Evolutionary conservation across 2,797 vertebrate genomes (phyloP).

Genomic region (Decapterus maruadsi): DNA sequence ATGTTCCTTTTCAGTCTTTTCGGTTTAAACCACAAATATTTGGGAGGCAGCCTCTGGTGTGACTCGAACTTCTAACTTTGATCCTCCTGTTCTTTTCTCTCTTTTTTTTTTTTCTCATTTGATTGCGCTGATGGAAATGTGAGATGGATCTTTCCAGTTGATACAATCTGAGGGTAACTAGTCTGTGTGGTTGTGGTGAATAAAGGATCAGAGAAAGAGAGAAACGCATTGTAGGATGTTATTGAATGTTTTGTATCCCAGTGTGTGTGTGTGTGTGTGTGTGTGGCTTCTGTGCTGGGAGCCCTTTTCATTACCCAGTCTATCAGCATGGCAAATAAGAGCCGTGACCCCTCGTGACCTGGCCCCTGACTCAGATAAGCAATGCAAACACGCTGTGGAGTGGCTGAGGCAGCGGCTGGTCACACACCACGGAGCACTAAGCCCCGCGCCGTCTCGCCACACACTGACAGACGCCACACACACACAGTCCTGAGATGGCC

Average conservation of each 20-base stretch:
- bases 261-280: neutral
- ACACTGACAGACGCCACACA: constrained; percentile 46
- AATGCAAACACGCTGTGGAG: constrained; percentile 73
- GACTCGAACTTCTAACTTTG: neutral
- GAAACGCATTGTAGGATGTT: constrained; percentile 22
- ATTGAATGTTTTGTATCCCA: constrained; percentile 23
- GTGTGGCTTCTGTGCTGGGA: constrained; percentile 48
- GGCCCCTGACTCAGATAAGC: constrained; percentile 72
- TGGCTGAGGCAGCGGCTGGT: constrained; percentile 50
- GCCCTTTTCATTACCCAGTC: constrained; percentile 73
- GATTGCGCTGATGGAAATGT: constrained; percentile 5
- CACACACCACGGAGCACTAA: constrained; percentile 64
- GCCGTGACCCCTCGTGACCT: constrained; percentile 71
- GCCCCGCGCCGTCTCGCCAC: constrained; percentile 35
- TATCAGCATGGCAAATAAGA: constrained; percentile 77
- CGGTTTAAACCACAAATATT: neutral
- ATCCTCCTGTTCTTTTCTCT: neutral
- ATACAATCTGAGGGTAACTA: constrained; percentile 11
- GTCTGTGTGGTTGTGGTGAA: neutral
- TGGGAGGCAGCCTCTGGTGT: neutral
- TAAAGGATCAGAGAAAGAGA: neutral
- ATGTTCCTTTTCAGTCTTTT: neutral
- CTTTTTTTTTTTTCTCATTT: neutral
- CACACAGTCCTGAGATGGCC: constrained; percentile 16
- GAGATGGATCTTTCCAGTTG: neutral